A percentile compares a stretch with the other conserved stretches of the same genome.
These are phyloP conservation scores for Papilio polyxenes DNA, from an alignment of 1,140 invertebrate genomes.

Conservation along the genomic window DNA sequence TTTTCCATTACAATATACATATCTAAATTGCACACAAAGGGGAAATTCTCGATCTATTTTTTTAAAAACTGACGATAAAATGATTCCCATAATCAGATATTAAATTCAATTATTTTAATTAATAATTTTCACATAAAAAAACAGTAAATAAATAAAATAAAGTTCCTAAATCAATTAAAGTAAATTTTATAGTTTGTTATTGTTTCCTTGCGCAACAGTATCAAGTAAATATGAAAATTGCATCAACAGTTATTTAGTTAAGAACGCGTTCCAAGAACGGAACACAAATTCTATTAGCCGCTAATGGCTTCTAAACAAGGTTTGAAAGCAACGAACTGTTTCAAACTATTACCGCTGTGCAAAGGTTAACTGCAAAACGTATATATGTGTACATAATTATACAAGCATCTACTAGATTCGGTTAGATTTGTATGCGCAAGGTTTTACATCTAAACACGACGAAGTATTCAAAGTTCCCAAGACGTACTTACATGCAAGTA, in stretches of 20 bases:
- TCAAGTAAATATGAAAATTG: conserved; percentile 17
- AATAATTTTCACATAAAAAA: too few species aligned
- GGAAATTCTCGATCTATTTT: too few species aligned
- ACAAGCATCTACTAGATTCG: background rate
- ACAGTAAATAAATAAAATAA: too few species aligned
- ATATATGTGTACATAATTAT: background rate
- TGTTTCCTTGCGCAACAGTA: background rate
- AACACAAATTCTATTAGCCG: conserved; percentile 35
- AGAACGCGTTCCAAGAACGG: conserved; percentile 25
- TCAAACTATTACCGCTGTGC: conserved; percentile 16
- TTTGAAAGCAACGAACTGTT: conserved; percentile 33
- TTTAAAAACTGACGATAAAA: too few species aligned
- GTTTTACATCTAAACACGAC: too few species aligned
- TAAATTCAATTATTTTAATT: too few species aligned
- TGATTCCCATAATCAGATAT: too few species aligned
- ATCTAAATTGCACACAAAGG: too few species aligned
- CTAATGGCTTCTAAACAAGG: conserved; percentile 30
- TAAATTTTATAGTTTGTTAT: background rate
- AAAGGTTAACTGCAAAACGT: conserved; percentile 12
- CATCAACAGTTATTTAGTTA: conserved; percentile 8
- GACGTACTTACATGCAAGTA: too few species aligned
- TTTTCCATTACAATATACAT: too few species aligned
- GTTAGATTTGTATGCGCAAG: background rate
- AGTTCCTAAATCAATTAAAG: too few species aligned
- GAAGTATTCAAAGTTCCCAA: too few species aligned